Evolutionary conservation across 2,113 vertebrate genomes (phyloP).

Genomic region (Macrotis lagotis): DNA sequence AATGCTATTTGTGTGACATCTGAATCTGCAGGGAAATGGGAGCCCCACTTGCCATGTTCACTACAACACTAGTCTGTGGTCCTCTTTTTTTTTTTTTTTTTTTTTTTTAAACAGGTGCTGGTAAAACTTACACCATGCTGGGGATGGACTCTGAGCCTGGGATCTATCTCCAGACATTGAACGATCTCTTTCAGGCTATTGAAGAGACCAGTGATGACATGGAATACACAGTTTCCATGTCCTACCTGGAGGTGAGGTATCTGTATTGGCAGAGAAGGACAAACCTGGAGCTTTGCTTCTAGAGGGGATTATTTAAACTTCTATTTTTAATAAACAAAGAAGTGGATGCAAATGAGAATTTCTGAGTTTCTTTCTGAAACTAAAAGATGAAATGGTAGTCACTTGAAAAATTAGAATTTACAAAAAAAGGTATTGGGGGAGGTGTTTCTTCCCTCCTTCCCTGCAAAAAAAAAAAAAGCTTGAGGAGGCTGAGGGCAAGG

Average conservation of each 20-base stretch:
- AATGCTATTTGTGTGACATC: not conserved
- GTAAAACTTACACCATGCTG: constrained; percentile 84
- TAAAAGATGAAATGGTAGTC: not conserved
- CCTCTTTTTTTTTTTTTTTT: not conserved
- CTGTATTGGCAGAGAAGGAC: not conserved
- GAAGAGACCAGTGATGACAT: constrained; percentile 60
- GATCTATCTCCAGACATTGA: constrained; percentile 80
- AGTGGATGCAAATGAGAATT: not conserved
- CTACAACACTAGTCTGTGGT: not conserved
- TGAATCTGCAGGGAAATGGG: not conserved
- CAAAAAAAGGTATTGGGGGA: not conserved
- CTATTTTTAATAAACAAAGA: not conserved
- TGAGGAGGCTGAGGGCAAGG: not conserved
- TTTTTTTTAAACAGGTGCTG: constrained; percentile 67
- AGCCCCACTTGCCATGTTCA: not conserved
- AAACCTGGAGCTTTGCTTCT: not conserved
- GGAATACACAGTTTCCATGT: constrained; percentile 81
- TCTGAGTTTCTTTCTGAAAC: not conserved
- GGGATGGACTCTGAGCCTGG: constrained; percentile 79
- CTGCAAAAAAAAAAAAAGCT: too few species aligned
- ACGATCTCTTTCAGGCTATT: constrained; percentile 82
- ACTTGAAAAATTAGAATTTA: not conserved
- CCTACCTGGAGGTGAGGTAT: constrained; percentile 84
- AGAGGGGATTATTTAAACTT: not conserved
- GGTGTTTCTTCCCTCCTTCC: not conserved